Conservation (phyloP, 1,140 invertebrate genomes). For the Hesperophylax magnus region DNA sequence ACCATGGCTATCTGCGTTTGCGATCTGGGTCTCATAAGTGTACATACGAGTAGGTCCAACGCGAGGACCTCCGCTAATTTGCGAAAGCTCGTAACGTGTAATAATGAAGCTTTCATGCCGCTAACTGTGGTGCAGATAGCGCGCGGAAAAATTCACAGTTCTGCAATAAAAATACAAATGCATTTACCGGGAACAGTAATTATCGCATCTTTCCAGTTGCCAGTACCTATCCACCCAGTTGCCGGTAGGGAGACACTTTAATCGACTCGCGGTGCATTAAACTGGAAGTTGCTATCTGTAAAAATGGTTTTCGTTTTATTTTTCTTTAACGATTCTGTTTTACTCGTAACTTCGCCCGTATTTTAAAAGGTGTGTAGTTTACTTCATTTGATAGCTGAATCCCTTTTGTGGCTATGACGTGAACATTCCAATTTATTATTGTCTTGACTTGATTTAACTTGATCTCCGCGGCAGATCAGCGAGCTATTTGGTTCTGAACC, state of each 20-base stretch:
- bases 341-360: too few relatives aligned
- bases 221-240: not conserved
- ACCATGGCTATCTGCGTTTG: constrained; percentile 46
- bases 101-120: constrained; percentile 21
- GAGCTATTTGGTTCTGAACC: too few relatives aligned
- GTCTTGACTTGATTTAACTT: too few relatives aligned
- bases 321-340: not conserved
- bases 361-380: too few relatives aligned
- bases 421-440: too few relatives aligned
- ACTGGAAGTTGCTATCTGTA: not conserved
- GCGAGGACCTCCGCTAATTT: constrained; percentile 23
- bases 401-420: too few relatives aligned
- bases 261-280: constrained; percentile 17
- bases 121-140: constrained; percentile 14
- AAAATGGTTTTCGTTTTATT: not conserved
- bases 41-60: not conserved
- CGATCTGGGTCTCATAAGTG: constrained; percentile 41
- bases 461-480: too few relatives aligned
- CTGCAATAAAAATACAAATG: constrained; percentile 31
- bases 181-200: constrained; percentile 23
- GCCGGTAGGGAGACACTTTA: not conserved
- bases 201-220: not conserved
- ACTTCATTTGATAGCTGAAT: too few relatives aligned
- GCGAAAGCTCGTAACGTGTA: constrained; percentile 31
- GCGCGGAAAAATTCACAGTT: constrained; percentile 16